These are phyloP conservation scores for Mirounga angustirostris DNA, from an alignment of 2,113 vertebrate species.

Conservation along the genomic window DNA sequence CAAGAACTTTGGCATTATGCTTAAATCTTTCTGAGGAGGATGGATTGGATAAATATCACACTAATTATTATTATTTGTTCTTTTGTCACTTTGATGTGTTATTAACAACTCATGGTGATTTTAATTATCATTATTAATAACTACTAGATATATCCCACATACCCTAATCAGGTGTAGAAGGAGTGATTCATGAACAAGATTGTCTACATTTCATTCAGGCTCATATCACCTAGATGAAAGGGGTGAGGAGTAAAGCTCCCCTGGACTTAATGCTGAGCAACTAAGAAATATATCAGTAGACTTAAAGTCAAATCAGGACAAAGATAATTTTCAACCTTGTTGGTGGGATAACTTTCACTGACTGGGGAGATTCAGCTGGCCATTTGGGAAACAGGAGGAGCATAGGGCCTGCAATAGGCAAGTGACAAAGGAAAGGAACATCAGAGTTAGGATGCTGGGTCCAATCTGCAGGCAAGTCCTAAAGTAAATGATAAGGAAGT, in stretches of 20 bases:
- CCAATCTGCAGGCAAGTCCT: background rate
- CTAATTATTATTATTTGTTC: background rate
- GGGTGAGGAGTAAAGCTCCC: background rate
- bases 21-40: background rate
- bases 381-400: background rate
- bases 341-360: background rate
- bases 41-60: background rate
- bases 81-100: background rate
- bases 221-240: background rate
- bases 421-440: background rate
- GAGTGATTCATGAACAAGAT: background rate
- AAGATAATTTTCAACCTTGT: background rate
- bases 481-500: background rate
- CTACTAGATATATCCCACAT: background rate
- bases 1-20: background rate
- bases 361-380: background rate
- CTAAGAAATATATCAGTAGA: background rate
- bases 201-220: background rate
- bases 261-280: background rate
- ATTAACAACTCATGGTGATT: background rate
- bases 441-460: background rate
- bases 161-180: background rate
- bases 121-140: background rate
- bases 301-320: slow-evolving; percentile 9
- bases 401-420: background rate